Evolutionary conservation across 1,140 invertebrate species (phyloP).

Genomic region (Globodera ellingtonae): DNA sequence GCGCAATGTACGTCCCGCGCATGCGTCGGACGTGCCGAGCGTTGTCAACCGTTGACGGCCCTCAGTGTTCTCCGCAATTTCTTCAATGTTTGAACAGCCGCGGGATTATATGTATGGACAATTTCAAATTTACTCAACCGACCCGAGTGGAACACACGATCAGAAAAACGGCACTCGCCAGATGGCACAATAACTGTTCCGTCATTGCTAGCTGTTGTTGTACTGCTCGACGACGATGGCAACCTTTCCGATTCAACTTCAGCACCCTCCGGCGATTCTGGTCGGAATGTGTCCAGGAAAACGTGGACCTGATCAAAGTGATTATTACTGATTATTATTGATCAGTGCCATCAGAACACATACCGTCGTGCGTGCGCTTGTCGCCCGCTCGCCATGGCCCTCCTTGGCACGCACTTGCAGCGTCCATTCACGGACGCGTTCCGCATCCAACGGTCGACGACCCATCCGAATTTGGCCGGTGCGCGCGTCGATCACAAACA

Average conservation of each 20-base stretch:
- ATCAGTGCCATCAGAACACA: background rate
- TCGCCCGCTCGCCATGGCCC: slow-evolving; percentile 24
- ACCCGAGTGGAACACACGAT: slow-evolving; percentile 47
- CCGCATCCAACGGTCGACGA: slow-evolving; percentile 39
- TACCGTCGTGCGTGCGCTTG: slow-evolving; percentile 7
- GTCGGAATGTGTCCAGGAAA: slow-evolving; percentile 32
- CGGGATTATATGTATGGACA: too few species aligned
- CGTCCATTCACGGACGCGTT: slow-evolving; percentile 43
- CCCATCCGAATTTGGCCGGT: slow-evolving; percentile 46
- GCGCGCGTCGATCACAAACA: slow-evolving; percentile 46
- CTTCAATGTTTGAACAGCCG: background rate
- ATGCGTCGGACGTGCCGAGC: slow-evolving; percentile 41
- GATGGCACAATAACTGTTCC: background rate
- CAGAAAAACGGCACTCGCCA: slow-evolving; percentile 45
- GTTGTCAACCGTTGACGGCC: slow-evolving; percentile 39
- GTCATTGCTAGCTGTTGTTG: slow-evolving; percentile 18
- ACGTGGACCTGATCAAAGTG: slow-evolving; percentile 49
- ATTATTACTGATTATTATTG: slow-evolving; percentile 1
- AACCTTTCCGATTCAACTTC: slow-evolving; percentile 22
- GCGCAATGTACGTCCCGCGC: slow-evolving; percentile 26
- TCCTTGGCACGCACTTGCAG: slow-evolving; percentile 44
- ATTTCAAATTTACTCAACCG: too few species aligned
- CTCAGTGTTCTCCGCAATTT: slow-evolving; percentile 51
- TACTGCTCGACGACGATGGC: background rate
- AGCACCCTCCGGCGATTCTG: slow-evolving; percentile 19